phyloP scores from a whole-genome alignment of 2,113 vertebrate species.

The Myrmecobius fasciatus region DNA sequence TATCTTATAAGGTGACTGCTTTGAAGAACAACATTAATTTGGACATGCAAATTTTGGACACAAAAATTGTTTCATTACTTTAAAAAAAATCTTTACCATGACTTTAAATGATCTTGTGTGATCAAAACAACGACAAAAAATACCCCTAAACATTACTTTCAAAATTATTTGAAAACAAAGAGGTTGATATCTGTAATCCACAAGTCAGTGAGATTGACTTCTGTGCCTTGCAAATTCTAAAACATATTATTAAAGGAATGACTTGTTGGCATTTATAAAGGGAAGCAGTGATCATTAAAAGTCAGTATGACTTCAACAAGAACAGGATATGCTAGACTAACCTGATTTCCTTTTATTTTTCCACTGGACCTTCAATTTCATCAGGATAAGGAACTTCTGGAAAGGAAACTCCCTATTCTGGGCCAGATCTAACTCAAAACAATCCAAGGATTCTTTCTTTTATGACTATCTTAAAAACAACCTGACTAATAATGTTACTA shows the following conservation, averaged over 20 bases:
- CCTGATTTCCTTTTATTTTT: not conserved
- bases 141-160: not conserved
- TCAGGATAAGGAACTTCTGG: not conserved
- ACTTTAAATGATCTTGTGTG: not conserved
- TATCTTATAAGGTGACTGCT: not conserved
- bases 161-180: not conserved
- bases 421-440: not conserved
- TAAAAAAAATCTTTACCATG: not conserved
- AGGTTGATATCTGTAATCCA: not conserved
- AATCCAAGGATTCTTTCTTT: not conserved
- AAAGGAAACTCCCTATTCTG: not conserved
- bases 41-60: not conserved
- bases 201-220: not conserved
- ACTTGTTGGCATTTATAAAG: not conserved
- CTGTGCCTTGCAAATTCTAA: not conserved
- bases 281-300: not conserved
- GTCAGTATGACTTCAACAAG: not conserved
- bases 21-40: not conserved
- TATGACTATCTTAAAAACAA: not conserved
- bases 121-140: not conserved
- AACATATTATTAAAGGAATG: conserved; percentile 3
- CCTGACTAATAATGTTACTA: not conserved
- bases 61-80: not conserved
- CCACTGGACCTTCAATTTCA: not conserved
- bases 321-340: not conserved